A percentile compares a stretch with the other conserved stretches of the same genome.
phyloP scores from a whole-genome alignment of 2,888 invertebrate species.

The Sesia bembeciformis region DNA sequence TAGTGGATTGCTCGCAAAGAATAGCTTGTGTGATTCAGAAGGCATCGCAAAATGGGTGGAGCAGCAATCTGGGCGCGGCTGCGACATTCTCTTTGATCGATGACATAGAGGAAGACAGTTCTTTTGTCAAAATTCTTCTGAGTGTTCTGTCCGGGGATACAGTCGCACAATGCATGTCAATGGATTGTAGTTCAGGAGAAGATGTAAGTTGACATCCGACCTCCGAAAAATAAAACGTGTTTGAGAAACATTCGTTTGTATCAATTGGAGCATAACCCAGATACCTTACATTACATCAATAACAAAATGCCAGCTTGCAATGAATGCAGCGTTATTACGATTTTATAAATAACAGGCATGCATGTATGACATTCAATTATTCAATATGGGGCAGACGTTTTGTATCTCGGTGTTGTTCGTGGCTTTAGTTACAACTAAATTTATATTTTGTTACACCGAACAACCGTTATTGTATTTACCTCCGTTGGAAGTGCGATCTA shows the following conservation, averaged over 20 bases:
- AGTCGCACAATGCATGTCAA: conserved; percentile 63
- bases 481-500: conserved; percentile 30
- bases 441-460: conserved; percentile 5
- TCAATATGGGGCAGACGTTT: conserved; percentile 30
- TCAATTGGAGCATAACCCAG: background rate
- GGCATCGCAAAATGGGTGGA: conserved; percentile 40
- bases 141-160: conserved; percentile 57
- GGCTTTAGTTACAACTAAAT: conserved; percentile 17
- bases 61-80: conserved; percentile 52
- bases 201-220: conserved; percentile 59
- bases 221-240: conserved; percentile 26
- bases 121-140: conserved; percentile 51
- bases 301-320: conserved; percentile 32
- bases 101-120: conserved; percentile 51
- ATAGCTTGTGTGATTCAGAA: conserved; percentile 55
- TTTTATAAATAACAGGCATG: conserved; percentile 25
- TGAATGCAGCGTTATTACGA: conserved; percentile 13
- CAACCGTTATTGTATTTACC: conserved; percentile 25
- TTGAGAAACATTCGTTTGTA: background rate
- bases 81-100: conserved; percentile 56
- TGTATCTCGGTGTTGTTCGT: conserved; percentile 11
- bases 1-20: conserved; percentile 54
- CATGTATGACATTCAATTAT: conserved; percentile 14
- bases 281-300: background rate
- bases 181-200: conserved; percentile 60